Conservation (phyloP, 1,140 invertebrate genomes). For the Cepaea nemoralis region DNA sequence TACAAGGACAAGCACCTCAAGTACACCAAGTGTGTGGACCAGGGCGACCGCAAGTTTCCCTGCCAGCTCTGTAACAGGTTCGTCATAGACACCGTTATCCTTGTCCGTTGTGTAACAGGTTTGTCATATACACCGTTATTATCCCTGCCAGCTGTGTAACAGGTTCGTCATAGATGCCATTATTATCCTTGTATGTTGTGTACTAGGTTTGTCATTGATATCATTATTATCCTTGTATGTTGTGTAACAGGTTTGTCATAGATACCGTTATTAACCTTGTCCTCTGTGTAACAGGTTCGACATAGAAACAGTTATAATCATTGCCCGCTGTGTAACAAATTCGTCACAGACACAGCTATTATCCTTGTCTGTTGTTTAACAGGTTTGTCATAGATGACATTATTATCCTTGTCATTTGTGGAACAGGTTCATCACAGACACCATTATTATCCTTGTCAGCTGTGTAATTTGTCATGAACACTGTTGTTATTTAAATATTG, state of each 20-base stretch:
- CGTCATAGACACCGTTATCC: background rate
- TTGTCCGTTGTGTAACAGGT: constrained; percentile 73
- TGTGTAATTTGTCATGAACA: constrained; percentile 70
- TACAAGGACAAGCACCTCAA: constrained; percentile 76
- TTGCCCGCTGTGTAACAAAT: constrained; percentile 73
- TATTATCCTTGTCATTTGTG: constrained; percentile 75
- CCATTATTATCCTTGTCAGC: constrained; percentile 45
- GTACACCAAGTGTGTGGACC: constrained; percentile 75
- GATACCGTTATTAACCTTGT: constrained; percentile 74
- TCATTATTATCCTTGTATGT: constrained; percentile 74
- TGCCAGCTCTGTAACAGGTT: constrained; percentile 74
- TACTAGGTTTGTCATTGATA: constrained; percentile 69
- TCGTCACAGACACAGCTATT: constrained; percentile 69
- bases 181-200: constrained; percentile 67
- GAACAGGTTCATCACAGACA: constrained; percentile 66
- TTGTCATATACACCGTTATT: constrained; percentile 69
- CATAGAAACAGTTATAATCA: background rate
- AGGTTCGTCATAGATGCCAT: constrained; percentile 63
- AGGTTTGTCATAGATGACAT: constrained; percentile 70
- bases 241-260: constrained; percentile 72
- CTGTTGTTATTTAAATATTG: too few relatives aligned
- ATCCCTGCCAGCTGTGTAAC: constrained; percentile 74
- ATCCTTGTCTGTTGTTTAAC: constrained; percentile 74
- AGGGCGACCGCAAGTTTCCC: constrained; percentile 75
- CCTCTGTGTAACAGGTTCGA: constrained; percentile 73